A percentile compares a stretch with the other conserved stretches of the same genome.
These are phyloP conservation scores for Eledone cirrhosa DNA, from an alignment of 2,888 invertebrate genomes.

Conservation along the genomic window DNA sequence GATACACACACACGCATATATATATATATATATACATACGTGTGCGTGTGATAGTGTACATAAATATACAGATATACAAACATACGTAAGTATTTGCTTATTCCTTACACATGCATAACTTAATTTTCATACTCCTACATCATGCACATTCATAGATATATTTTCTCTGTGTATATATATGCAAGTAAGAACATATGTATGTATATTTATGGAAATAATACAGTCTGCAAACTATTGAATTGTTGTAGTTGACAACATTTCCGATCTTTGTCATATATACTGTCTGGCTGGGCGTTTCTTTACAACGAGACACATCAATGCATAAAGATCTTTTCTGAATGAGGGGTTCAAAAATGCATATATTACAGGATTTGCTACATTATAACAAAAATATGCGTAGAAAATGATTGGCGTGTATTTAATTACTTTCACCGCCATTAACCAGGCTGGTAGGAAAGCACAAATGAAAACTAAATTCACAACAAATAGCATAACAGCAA, in stretches of 20 bases:
- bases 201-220: too few relatives aligned
- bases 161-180: background rate
- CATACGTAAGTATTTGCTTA: background rate
- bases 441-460: conserved; percentile 52
- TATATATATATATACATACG: too few relatives aligned
- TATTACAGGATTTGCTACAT: conserved; percentile 57
- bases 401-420: conserved; percentile 44
- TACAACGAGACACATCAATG: background rate
- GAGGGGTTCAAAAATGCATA: conserved; percentile 59
- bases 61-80: background rate
- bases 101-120: too few relatives aligned
- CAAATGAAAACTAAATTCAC: conserved; percentile 55
- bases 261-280: background rate
- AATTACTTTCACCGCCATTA: conserved; percentile 46
- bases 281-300: background rate
- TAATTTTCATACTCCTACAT: too few relatives aligned
- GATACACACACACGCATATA: too few relatives aligned
- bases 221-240: too few relatives aligned
- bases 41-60: background rate
- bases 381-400: conserved; percentile 58
- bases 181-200: background rate
- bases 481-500: conserved; percentile 58
- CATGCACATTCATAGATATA: too few relatives aligned
- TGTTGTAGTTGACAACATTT: background rate
- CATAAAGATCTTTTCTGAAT: conserved; percentile 48